phyloP scores from a whole-genome alignment of 2,888 invertebrate genomes.

The Tachina grossa region DNA sequence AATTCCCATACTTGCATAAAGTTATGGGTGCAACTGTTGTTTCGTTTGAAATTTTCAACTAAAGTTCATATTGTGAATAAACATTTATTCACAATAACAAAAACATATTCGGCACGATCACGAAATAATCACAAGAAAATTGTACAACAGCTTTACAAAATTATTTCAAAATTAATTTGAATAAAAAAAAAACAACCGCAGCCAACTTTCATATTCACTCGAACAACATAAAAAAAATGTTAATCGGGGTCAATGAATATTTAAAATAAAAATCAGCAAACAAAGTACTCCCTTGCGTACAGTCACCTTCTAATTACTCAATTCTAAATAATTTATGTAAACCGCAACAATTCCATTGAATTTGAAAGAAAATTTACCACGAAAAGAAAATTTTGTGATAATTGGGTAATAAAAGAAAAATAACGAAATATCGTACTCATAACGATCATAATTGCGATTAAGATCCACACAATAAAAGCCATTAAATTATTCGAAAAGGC shows the following conservation, averaged over 20 bases:
- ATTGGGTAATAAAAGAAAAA: conserved; percentile 79
- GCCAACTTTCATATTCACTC: too few relatives aligned
- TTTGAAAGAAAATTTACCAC: conserved; percentile 75
- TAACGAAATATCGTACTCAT: conserved; percentile 36
- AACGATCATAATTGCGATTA: conserved; percentile 58
- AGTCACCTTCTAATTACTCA: conserved; percentile 33
- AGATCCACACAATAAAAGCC: conserved; percentile 43
- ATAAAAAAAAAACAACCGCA: too few relatives aligned
- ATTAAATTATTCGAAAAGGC: conserved; percentile 32
- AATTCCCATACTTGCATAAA: too few relatives aligned
- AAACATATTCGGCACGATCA: too few relatives aligned
- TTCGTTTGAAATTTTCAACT: too few relatives aligned
- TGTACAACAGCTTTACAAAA: too few relatives aligned
- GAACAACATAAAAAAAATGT: too few relatives aligned
- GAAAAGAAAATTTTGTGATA: conserved; percentile 79
- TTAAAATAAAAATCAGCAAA: not conserved
- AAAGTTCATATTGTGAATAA: too few relatives aligned
- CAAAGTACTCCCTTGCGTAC: not conserved
- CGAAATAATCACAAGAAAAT: too few relatives aligned
- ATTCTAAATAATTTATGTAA: conserved; percentile 67
- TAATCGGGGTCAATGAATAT: too few relatives aligned
- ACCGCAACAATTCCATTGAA: conserved; percentile 60
- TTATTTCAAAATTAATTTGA: not conserved
- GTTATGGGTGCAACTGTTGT: too few relatives aligned
- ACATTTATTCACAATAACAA: too few relatives aligned